A percentile compares a stretch with the other conserved stretches of the same genome.
phyloP scores from a whole-genome alignment of 1,140 invertebrate genomes.

The Pachyrhynchus sulphureomaculatus region DNA sequence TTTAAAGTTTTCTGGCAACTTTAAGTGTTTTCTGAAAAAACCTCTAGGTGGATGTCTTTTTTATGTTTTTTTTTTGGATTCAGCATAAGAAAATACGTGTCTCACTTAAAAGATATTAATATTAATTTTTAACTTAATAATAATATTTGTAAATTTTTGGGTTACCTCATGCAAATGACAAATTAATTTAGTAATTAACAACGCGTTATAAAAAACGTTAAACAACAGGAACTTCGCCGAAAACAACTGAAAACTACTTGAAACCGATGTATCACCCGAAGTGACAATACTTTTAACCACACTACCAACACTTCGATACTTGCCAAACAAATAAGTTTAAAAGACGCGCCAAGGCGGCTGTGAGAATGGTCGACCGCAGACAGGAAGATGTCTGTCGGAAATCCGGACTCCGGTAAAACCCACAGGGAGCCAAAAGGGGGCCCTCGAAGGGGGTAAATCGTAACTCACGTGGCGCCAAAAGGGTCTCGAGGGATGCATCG shows the following conservation, averaged over 20 bases:
- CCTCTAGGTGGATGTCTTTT: too few relatives aligned
- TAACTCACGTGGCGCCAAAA: neutral
- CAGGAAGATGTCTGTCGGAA: conserved; percentile 10
- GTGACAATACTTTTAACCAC: conserved; percentile 12
- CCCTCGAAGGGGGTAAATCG: neutral
- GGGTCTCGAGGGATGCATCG: neutral
- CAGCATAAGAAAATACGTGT: too few relatives aligned
- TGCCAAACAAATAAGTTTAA: conserved; percentile 24
- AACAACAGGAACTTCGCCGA: too few relatives aligned
- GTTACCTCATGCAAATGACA: too few relatives aligned
- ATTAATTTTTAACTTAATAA: too few relatives aligned
- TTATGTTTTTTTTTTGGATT: too few relatives aligned
- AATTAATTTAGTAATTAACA: too few relatives aligned
- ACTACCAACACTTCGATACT: neutral
- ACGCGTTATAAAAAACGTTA: too few relatives aligned
- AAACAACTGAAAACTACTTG: neutral
- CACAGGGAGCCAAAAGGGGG: neutral
- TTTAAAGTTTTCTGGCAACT: too few relatives aligned
- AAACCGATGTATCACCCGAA: conserved; percentile 8
- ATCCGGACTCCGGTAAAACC: neutral
- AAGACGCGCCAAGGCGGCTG: neutral
- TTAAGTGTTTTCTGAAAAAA: too few relatives aligned
- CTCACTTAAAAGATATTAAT: too few relatives aligned
- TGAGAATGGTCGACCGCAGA: conserved; percentile 16
- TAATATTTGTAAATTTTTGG: too few relatives aligned